These are phyloP conservation scores for Odontocolon sp. DNA, from an alignment of 2,888 invertebrate species.

Conservation along the genomic window DNA sequence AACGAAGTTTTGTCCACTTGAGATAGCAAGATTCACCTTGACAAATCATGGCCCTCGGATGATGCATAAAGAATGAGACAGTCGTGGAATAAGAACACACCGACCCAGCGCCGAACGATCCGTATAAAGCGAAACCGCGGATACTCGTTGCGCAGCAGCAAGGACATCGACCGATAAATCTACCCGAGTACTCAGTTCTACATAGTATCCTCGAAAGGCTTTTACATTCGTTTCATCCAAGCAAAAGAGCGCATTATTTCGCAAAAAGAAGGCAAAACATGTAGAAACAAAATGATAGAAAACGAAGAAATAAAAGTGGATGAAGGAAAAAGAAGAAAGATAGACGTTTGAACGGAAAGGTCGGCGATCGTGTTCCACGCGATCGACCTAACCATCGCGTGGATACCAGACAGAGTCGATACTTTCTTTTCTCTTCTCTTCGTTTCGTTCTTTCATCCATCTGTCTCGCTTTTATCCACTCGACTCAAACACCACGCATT, in stretches of 20 bases:
- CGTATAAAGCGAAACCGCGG: background rate
- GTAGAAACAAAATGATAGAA: conserved; percentile 3
- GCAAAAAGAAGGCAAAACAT: conserved; percentile 7
- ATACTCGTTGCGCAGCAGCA: background rate
- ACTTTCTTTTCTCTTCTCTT: background rate
- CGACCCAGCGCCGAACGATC: too few species aligned
- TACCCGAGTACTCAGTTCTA: background rate
- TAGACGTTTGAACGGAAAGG: too few species aligned
- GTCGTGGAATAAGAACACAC: too few species aligned
- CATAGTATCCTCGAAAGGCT: conserved; percentile 1
- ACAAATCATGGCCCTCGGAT: background rate
- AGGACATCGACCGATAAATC: conserved; percentile 10
- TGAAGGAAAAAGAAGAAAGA: too few species aligned
- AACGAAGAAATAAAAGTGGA: conserved; percentile 23
- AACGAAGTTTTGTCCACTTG: too few species aligned
- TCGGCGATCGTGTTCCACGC: conserved; percentile 18
- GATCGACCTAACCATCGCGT: conserved; percentile 12
- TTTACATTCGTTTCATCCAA: background rate
- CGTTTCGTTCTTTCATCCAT: background rate
- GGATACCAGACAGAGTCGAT: background rate
- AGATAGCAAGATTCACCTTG: background rate
- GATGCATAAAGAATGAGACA: background rate
- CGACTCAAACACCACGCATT: conserved; percentile 34
- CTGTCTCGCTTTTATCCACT: conserved; percentile 12
- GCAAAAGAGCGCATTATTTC: background rate